phyloP scores from a whole-genome alignment of 1,140 invertebrate species.

The Sipha flava region DNA sequence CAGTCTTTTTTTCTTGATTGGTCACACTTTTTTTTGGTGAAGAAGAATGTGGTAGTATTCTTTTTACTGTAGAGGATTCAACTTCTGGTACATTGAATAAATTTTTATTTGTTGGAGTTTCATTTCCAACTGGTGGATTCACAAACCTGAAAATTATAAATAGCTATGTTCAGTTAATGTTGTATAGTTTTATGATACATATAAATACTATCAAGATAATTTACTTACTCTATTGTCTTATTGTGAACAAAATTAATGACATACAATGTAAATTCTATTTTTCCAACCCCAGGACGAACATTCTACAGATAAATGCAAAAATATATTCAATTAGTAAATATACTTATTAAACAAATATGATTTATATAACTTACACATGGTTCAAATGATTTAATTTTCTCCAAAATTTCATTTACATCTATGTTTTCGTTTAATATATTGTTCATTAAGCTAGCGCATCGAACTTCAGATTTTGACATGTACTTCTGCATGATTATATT shows the following conservation, averaged over 20 bases:
- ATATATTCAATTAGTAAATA: too few relatives aligned
- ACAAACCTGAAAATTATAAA: background rate
- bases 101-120: background rate
- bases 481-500: slow-evolving; percentile 7
- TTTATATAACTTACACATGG: background rate
- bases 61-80: background rate
- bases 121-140: background rate
- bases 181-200: background rate
- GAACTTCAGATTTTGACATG: slow-evolving; percentile 26
- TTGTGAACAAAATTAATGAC: slow-evolving; percentile 11
- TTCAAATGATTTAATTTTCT: background rate
- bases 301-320: background rate
- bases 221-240: slow-evolving; percentile 14
- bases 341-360: too few relatives aligned
- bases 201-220: background rate
- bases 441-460: slow-evolving; percentile 14
- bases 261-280: slow-evolving; percentile 24
- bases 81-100: slow-evolving; percentile 24
- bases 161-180: background rate
- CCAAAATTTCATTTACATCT: background rate
- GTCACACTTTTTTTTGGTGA: background rate
- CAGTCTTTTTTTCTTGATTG: background rate
- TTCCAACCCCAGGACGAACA: slow-evolving; percentile 13
- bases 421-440: slow-evolving; percentile 15
- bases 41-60: background rate